phyloP scores from a whole-genome alignment of 2,888 invertebrate genomes.

The Metacarcinus magister region DNA sequence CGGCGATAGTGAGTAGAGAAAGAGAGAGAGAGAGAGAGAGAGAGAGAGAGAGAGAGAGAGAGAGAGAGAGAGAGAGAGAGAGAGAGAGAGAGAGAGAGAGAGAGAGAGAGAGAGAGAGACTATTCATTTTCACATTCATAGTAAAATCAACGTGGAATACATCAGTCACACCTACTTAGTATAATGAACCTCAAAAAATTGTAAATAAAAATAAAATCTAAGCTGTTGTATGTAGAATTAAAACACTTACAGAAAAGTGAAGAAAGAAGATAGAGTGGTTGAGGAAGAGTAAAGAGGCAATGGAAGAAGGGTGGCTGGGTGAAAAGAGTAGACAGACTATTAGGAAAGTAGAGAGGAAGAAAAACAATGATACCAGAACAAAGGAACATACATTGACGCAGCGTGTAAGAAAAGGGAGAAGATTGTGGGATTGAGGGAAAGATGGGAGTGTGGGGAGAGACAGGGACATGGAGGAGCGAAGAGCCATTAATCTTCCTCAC shows the following conservation, averaged over 20 bases:
- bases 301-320: too few relatives aligned
- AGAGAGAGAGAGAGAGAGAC: constrained; percentile 32
- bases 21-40: constrained; percentile 11
- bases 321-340: too few relatives aligned
- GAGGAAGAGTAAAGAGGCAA: too few relatives aligned
- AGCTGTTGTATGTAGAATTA: background rate
- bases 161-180: background rate
- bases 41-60: constrained; percentile 47
- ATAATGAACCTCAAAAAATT: background rate
- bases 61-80: constrained; percentile 45
- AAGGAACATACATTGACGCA: too few relatives aligned
- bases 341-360: too few relatives aligned
- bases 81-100: constrained; percentile 39
- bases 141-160: background rate
- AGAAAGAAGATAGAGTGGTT: too few relatives aligned
- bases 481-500: too few relatives aligned
- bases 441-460: background rate
- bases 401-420: background rate
- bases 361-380: too few relatives aligned
- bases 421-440: background rate
- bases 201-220: background rate
- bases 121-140: too few relatives aligned
- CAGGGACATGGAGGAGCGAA: background rate
- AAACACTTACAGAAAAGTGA: too few relatives aligned
- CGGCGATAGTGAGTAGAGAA: background rate